These are phyloP conservation scores for Pipistrellus pipistrellus DNA, from an alignment of 2,797 vertebrate species.

Conservation along the genomic window DNA sequence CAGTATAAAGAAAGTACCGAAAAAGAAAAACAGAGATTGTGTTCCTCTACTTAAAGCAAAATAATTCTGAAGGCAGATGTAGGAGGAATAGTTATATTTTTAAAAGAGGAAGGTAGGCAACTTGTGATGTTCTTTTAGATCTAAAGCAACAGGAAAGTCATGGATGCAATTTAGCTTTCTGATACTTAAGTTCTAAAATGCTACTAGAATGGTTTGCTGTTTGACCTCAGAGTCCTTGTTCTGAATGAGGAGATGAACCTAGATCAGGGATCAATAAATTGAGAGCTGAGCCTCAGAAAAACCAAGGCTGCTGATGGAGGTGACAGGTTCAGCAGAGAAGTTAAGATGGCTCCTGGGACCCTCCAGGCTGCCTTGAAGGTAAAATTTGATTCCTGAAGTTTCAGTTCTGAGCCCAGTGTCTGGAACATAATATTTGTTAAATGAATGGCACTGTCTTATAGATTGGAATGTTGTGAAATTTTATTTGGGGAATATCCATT, in stretches of 20 bases:
- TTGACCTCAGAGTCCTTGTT: not conserved
- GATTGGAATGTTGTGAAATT: conserved; percentile 46
- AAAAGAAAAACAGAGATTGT: not conserved
- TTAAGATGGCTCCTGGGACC: not conserved
- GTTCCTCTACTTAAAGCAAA: conserved; percentile 53
- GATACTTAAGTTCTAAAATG: not conserved
- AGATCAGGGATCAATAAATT: not conserved
- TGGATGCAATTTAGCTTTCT: not conserved
- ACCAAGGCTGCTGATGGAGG: not conserved
- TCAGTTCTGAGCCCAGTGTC: not conserved
- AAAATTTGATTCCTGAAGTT: not conserved
- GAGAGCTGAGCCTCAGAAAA: not conserved
- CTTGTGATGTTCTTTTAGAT: conserved; percentile 56
- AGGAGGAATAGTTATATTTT: conserved; percentile 9
- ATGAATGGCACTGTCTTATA: not conserved
- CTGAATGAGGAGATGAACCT: not conserved
- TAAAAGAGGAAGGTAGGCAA: not conserved
- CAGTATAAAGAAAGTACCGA: not conserved
- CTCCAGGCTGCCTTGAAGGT: not conserved
- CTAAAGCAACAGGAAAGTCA: conserved; percentile 55
- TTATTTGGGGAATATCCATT: not conserved
- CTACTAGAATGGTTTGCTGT: not conserved
- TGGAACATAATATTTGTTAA: conserved; percentile 5
- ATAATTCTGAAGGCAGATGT: conserved; percentile 52
- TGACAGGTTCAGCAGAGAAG: not conserved